Percentiles rank a stretch among this genome's conserved stretches.
phyloP scores from a whole-genome alignment of 2,797 vertebrate genomes.

The Chelidonichthys spinosus region DNA sequence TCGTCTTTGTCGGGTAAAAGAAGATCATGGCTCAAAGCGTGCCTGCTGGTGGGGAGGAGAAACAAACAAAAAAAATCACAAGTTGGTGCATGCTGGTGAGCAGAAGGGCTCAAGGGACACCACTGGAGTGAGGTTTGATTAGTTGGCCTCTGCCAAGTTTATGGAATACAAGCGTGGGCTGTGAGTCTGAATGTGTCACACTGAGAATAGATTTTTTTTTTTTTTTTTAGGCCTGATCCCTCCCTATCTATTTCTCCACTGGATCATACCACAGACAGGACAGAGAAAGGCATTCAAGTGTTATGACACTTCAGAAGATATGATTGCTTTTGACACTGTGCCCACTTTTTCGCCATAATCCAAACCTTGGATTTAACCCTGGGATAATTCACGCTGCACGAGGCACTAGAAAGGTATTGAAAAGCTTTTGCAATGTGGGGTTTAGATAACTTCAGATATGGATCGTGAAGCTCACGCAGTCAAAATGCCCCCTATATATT shows the following conservation, averaged over 20 bases:
- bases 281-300: slow-evolving; percentile 68
- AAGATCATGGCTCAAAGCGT: slow-evolving; percentile 37
- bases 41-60: slow-evolving; percentile 41
- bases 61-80: slow-evolving; percentile 45
- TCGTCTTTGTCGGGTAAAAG: slow-evolving; percentile 57
- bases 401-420: slow-evolving; percentile 12
- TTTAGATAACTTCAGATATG: slow-evolving; percentile 27
- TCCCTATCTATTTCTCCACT: slow-evolving; percentile 63
- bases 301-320: slow-evolving; percentile 65
- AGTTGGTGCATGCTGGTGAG: slow-evolving; percentile 61
- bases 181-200: slow-evolving; percentile 24
- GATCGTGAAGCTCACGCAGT: slow-evolving; percentile 6
- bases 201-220: slow-evolving; percentile 58
- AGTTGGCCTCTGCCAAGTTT: slow-evolving; percentile 70
- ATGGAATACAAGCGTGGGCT: slow-evolving; percentile 57
- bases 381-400: slow-evolving; percentile 35
- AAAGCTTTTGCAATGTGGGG: slow-evolving; percentile 11
- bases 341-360: slow-evolving; percentile 53
- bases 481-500: neutral
- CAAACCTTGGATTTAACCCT: slow-evolving; percentile 53
- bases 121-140: slow-evolving; percentile 74
- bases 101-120: slow-evolving; percentile 75
- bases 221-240: slow-evolving; percentile 54
- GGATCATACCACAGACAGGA: slow-evolving; percentile 59
- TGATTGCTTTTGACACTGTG: slow-evolving; percentile 57